Evolutionary conservation across 1,140 invertebrate species (phyloP).

Genomic region (Saccostrea cuccullata): DNA sequence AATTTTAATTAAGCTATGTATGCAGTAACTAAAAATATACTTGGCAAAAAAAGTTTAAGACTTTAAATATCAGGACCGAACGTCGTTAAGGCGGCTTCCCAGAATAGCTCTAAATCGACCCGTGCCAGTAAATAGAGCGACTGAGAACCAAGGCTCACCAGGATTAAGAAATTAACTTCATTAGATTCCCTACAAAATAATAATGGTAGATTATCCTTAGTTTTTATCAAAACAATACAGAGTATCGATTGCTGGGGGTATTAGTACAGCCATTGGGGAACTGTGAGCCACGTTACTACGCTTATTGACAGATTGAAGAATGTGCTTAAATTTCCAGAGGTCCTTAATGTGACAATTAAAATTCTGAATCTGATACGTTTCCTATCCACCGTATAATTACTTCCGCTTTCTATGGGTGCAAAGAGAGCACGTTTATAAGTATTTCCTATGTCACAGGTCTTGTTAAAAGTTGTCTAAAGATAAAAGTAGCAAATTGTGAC

Average conservation of each 20-base stretch:
- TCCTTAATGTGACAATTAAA: not conserved
- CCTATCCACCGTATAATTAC: not conserved
- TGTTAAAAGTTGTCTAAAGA: not conserved
- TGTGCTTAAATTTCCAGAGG: not conserved
- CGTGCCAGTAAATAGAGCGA: not conserved
- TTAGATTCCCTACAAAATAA: not conserved
- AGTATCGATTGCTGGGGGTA: not conserved
- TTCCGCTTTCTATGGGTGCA: constrained; percentile 7
- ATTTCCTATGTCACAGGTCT: not conserved
- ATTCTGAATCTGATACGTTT: not conserved
- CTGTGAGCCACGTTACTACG: not conserved
- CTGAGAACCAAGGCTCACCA: not conserved
- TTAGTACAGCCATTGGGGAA: not conserved
- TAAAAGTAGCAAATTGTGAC: not conserved
- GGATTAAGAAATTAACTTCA: not conserved
- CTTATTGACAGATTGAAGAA: constrained; percentile 7
- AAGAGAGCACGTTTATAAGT: not conserved
- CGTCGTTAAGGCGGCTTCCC: not conserved
- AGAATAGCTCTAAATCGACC: constrained; percentile 7
- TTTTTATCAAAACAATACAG: constrained; percentile 13
- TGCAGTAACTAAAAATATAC: too few species aligned
- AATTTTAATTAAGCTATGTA: too few species aligned
- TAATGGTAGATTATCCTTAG: not conserved
- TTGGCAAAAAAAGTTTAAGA: too few species aligned
- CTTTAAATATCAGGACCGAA: too few species aligned